Percentiles rank a stretch among this genome's conserved stretches.
These are phyloP conservation scores for Tokudaia muenninki DNA, from an alignment of 2,797 vertebrate species.

Conservation along the genomic window DNA sequence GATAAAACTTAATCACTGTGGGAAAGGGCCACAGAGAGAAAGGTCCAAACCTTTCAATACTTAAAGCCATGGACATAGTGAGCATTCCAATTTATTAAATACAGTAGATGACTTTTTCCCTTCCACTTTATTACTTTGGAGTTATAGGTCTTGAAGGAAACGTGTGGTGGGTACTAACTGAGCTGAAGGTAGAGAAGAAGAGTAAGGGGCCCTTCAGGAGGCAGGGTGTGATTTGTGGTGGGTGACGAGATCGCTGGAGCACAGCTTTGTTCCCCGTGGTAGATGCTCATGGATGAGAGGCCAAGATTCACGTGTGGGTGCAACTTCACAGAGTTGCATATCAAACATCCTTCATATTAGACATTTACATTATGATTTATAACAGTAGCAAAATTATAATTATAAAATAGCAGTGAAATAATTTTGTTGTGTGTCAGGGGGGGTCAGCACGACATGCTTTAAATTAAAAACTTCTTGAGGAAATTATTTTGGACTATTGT, in stretches of 20 bases:
- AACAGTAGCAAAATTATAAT: neutral
- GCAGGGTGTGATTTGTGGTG: too few relatives aligned
- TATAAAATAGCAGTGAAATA: neutral
- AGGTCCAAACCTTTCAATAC: slow-evolving; percentile 15
- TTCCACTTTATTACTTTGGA: slow-evolving; percentile 17
- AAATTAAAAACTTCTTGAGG: neutral
- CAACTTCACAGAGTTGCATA: neutral
- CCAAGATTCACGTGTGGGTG: too few relatives aligned
- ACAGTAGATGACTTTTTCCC: neutral
- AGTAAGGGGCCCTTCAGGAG: too few relatives aligned
- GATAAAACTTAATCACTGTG: neutral
- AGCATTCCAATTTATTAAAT: slow-evolving; percentile 50
- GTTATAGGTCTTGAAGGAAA: slow-evolving; percentile 2
- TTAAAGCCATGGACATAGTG: neutral
- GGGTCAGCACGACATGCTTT: neutral
- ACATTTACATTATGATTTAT: neutral
- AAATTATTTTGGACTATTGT: slow-evolving; percentile 17
- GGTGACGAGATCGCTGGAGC: too few relatives aligned
- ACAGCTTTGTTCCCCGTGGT: too few relatives aligned
- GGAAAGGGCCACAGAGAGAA: neutral
- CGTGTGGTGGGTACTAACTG: neutral
- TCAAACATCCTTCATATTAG: neutral
- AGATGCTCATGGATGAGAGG: too few relatives aligned
- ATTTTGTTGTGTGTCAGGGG: neutral
- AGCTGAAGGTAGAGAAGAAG: neutral